phyloP scores from a whole-genome alignment of 1,140 invertebrate genomes.

The Branchinecta lindahli region DNA sequence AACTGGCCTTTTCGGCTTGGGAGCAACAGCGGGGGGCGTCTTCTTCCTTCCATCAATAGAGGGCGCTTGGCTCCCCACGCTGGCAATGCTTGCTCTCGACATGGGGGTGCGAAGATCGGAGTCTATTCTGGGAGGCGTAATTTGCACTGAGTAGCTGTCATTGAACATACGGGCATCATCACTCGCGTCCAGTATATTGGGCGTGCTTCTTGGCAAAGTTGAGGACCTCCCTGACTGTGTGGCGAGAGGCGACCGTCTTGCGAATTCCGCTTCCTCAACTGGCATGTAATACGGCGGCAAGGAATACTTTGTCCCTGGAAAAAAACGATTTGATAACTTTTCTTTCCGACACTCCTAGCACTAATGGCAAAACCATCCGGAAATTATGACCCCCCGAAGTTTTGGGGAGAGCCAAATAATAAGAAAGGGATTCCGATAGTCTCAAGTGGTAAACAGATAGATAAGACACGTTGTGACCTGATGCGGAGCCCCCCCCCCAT shows the following conservation, averaged over 20 bases:
- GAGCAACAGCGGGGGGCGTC: not conserved
- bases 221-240: not conserved
- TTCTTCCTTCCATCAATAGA: not conserved
- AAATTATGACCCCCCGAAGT: no score
- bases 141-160: not conserved
- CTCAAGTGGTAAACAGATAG: no score
- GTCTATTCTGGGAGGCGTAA: not conserved
- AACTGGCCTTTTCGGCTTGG: not conserved
- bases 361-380: no score
- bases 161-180: not conserved
- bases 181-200: not conserved
- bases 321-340: not conserved
- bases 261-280: not conserved
- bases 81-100: constrained; percentile 2
- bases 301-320: not conserved
- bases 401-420: no score
- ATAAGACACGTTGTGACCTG: no score
- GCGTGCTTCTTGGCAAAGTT: not conserved
- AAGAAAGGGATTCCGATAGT: no score
- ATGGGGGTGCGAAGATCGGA: not conserved
- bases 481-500: no score
- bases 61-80: not conserved
- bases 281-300: not conserved
- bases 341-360: no score
- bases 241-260: not conserved